Evolutionary conservation across 2,113 vertebrate genomes (phyloP).

Genomic region (Calypte anna): DNA sequence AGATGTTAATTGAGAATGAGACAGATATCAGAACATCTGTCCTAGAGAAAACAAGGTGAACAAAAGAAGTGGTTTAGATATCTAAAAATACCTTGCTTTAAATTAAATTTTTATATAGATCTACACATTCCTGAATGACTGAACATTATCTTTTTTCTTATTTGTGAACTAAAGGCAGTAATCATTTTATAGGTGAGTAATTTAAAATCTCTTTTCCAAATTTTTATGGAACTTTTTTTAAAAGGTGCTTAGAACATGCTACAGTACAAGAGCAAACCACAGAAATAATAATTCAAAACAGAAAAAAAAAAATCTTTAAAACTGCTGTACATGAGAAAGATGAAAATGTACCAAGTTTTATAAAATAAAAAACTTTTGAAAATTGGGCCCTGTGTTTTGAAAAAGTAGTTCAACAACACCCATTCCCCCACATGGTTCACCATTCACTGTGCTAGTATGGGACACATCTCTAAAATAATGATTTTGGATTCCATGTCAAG

Average conservation of each 20-base stretch:
- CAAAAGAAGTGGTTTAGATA: slow-evolving; percentile 45
- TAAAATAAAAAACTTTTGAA: slow-evolving; percentile 64
- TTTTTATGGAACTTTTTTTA: slow-evolving; percentile 56
- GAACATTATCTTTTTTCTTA: slow-evolving; percentile 11
- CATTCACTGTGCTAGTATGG: slow-evolving; percentile 54
- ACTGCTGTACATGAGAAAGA: slow-evolving; percentile 49
- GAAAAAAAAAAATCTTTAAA: slow-evolving; percentile 39
- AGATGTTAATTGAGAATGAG: slow-evolving; percentile 41
- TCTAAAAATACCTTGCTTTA: slow-evolving; percentile 69
- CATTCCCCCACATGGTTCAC: slow-evolving; percentile 57
- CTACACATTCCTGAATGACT: slow-evolving; percentile 66
- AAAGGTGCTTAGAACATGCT: slow-evolving; percentile 72
- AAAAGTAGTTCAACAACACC: slow-evolving; percentile 52
- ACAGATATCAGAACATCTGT: slow-evolving; percentile 49
- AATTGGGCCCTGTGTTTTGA: slow-evolving; percentile 71
- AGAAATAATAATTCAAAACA: slow-evolving; percentile 46
- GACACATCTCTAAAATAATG: slow-evolving; percentile 4
- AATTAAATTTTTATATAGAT: slow-evolving; percentile 46
- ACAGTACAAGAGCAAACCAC: slow-evolving; percentile 72
- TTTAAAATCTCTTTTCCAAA: slow-evolving; percentile 65
- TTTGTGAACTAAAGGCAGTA: slow-evolving; percentile 64
- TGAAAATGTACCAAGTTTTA: slow-evolving; percentile 58
- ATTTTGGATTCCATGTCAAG: slow-evolving; percentile 2
- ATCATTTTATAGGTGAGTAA: slow-evolving; percentile 56
- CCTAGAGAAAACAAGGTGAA: slow-evolving; percentile 39